These are phyloP conservation scores for Diogma glabrata DNA, from an alignment of 2,888 invertebrate species.

Conservation along the genomic window DNA sequence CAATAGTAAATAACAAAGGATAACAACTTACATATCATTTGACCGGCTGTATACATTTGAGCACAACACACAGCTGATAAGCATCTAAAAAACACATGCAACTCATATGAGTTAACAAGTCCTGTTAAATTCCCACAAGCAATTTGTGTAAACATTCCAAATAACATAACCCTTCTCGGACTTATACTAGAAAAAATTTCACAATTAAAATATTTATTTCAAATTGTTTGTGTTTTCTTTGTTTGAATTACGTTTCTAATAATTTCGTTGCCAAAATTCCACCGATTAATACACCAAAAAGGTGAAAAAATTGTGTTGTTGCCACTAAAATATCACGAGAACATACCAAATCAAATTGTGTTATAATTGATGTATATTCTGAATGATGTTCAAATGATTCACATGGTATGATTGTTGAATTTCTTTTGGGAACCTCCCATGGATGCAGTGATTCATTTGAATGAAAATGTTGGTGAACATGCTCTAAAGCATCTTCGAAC, in stretches of 20 bases:
- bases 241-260: constrained; percentile 33
- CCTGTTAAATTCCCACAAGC: constrained; percentile 37
- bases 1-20: no score
- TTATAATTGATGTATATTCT: constrained; percentile 33
- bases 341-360: constrained; percentile 39
- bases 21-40: constrained; percentile 37
- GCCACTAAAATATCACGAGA: constrained; percentile 38
- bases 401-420: constrained; percentile 33
- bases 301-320: constrained; percentile 39
- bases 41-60: constrained; percentile 38
- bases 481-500: constrained; percentile 33
- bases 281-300: constrained; percentile 39
- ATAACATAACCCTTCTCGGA: constrained; percentile 36
- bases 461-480: constrained; percentile 32
- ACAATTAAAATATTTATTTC: constrained; percentile 1
- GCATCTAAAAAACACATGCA: constrained; percentile 38
- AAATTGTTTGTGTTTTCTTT: background rate
- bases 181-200: constrained; percentile 29
- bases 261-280: constrained; percentile 36
- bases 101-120: constrained; percentile 34
- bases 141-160: constrained; percentile 38
- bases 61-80: constrained; percentile 38
- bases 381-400: constrained; percentile 32
- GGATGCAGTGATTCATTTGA: constrained; percentile 27
- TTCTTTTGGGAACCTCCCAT: constrained; percentile 30